phyloP scores from a whole-genome alignment of 1,140 invertebrate genomes.

The Drosophila repleta region DNA sequence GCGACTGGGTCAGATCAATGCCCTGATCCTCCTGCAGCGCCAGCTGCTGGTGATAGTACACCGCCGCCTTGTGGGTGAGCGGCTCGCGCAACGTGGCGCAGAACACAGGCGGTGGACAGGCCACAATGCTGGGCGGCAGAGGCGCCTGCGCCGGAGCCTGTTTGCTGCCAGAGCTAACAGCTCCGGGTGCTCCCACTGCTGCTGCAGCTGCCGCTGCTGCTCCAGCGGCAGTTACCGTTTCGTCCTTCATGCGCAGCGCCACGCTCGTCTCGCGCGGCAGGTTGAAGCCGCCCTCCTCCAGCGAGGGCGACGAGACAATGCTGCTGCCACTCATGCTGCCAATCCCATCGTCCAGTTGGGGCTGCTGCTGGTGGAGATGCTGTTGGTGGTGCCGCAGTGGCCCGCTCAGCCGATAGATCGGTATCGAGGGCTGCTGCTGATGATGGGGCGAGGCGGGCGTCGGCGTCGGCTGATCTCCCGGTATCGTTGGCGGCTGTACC shows the following conservation, averaged over 20 bases:
- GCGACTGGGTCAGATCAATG: conserved; percentile 91
- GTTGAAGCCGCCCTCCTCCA: conserved; percentile 83
- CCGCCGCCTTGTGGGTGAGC: conserved; percentile 88
- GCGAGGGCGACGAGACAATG: conserved; percentile 84
- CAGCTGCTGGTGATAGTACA: conserved; percentile 90
- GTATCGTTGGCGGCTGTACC: conserved; percentile 92
- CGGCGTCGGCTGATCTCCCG: conserved; percentile 85
- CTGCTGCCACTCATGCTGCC: conserved; percentile 79
- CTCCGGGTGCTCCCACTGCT: conserved; percentile 12
- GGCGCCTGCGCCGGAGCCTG: conserved; percentile 40
- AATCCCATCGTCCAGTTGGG: conserved; percentile 69
- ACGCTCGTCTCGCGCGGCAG: conserved; percentile 81
- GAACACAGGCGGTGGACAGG: conserved; percentile 73
- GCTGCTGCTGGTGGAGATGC: conserved; percentile 43
- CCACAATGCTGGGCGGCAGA: conserved; percentile 63
- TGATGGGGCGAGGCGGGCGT: conserved; percentile 86
- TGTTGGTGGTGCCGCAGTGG: conserved; percentile 68
- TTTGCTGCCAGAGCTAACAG: conserved; percentile 46
- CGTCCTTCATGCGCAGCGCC: conserved; percentile 78
- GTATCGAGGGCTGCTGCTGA: conserved; percentile 86
- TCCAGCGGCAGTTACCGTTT: conserved; percentile 26
- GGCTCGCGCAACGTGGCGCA: conserved; percentile 84
- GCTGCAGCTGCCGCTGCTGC: conserved; percentile 17
- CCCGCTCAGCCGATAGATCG: conserved; percentile 67
- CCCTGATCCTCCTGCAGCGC: conserved; percentile 90